A percentile compares a stretch with the other conserved stretches of the same genome.
These are phyloP conservation scores for Oscheius onirici DNA, from an alignment of 2,888 invertebrate species.

Conservation along the genomic window DNA sequence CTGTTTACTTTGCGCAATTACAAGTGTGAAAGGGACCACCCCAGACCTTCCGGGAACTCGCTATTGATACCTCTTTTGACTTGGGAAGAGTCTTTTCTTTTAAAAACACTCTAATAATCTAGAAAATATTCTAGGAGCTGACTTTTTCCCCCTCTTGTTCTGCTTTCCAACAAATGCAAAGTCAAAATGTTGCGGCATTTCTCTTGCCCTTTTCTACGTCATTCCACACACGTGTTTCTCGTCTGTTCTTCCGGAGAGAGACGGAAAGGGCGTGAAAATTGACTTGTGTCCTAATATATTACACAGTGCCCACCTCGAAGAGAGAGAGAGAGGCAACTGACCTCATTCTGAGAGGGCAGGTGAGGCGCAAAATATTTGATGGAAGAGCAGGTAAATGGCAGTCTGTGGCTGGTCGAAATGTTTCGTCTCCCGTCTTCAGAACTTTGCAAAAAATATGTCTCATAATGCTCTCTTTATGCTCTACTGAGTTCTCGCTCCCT, in stretches of 20 bases:
- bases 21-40: conserved; percentile 11
- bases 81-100: not conserved
- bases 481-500: too few species aligned
- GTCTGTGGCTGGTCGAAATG: too few species aligned
- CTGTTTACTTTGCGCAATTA: conserved; percentile 28
- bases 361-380: too few species aligned
- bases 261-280: too few species aligned
- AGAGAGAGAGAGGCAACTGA: conserved; percentile 1
- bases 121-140: not conserved
- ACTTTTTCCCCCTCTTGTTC: not conserved
- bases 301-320: not conserved
- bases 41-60: not conserved
- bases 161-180: too few species aligned
- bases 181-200: not conserved
- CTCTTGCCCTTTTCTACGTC: too few species aligned
- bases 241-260: not conserved
- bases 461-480: too few species aligned
- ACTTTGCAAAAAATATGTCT: too few species aligned
- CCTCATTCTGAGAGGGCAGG: not conserved
- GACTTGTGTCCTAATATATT: not conserved
- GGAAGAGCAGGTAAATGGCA: too few species aligned
- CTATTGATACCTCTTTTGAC: conserved; percentile 1
- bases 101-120: not conserved
- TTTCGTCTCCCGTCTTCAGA: too few species aligned
- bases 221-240: not conserved